Base-by-base conservation (phyloP, 2,888 invertebrate genomes). In the Pollenia labialis region DNA sequence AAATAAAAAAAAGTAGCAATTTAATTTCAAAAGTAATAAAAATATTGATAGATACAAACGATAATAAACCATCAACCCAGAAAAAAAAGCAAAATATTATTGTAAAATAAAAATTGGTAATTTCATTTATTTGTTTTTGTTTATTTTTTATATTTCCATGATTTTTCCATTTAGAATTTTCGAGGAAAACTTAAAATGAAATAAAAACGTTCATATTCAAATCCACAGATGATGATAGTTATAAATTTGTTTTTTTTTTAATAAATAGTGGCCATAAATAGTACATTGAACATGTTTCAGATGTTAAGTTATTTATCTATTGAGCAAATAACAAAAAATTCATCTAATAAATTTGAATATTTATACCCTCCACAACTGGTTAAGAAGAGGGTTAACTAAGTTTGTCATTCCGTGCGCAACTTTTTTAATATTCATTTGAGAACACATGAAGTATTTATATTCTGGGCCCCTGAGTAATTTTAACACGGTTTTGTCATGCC, bases 31-130 rank as follows among this genome's bases (percentile, higher is more conserved):
- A 32, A 32, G 32, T 32, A 32, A 32, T 32, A 32, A 32, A 32
- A 32, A 32, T 32, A 32, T 16, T 52, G 16, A 52, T 52, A 52
- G n/a, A 52, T 16, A 52, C 16, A 3, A 52, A 16, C n/a, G 10
- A 52, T 16, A 52, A 52, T 4, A 52, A 16, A 52, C 0, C 52
- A 52, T 3, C 16, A 52, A 16, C 46, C 11, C 6, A 32, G 4
- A 6, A 32, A 44, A 64, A 16, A 64, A 64, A 64, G 46, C 44
- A 16, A 16, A 64, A 46, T 64, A 16, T 46, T 64, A 9, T 16
- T 16, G 18, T 64, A 12, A 46, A 64, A 44, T 46, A 64, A 18
- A 64, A 44, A 64, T 11, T 64, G 64, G 6, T 18, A 16, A 64
- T n/a, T 64, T 44, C 6, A 46, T 18, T 18, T 44, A 58, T 6